Evolutionary conservation across 2,113 vertebrate species (phyloP).

Genomic region (western clawed frog (Xenopus tropicalis)): UCB_Xtro_10.0 CM004443.2:168870001-168870500

Average conservation of each 20-base stretch:
- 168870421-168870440: neutral
- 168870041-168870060: slow-evolving; percentile 8
- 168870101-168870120: neutral
- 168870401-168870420: neutral
- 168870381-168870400: neutral
- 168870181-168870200: neutral
- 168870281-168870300: neutral
- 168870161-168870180: neutral
- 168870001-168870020: slow-evolving; percentile 39
- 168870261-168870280: neutral
- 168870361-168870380: neutral
- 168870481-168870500: too few species aligned
- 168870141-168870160: neutral
- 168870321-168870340: neutral
- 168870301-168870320: slow-evolving; percentile 2
- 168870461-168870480: neutral
- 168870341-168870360: neutral
- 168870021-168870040: slow-evolving; percentile 13
- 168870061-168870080: slow-evolving; percentile 15
- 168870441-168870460: too few species aligned
- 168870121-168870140: neutral
- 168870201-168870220: neutral
- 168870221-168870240: neutral
- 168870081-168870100: neutral
- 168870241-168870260: neutral